Percentiles rank a stretch among this genome's conserved stretches.
Evolutionary conservation across 2,888 invertebrate species (phyloP).

Genomic region (Fragum whitleyi): DNA sequence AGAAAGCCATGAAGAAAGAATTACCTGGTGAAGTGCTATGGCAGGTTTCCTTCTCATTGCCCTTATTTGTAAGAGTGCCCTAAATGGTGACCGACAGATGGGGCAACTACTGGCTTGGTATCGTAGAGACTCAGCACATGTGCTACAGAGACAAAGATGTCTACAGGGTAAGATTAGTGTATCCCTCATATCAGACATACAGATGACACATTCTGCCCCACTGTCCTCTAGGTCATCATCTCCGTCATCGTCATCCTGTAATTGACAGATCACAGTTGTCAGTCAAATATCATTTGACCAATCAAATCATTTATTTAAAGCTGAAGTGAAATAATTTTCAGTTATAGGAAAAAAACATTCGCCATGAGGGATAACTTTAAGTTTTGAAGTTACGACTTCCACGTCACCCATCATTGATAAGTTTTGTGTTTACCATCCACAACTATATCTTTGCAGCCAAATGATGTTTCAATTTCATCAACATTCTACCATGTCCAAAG

Average conservation of each 20-base stretch:
- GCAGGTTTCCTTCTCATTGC: constrained; percentile 91
- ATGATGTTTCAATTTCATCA: too few species aligned
- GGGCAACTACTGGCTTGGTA: constrained; percentile 98
- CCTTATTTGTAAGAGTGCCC: constrained; percentile 97
- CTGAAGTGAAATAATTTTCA: too few species aligned
- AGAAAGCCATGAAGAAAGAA: too few species aligned
- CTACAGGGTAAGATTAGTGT: constrained; percentile 98
- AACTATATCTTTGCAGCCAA: too few species aligned
- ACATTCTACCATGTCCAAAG: too few species aligned
- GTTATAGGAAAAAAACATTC: too few species aligned
- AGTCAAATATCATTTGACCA: background rate
- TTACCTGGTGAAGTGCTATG: constrained; percentile 67
- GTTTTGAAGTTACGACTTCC: too few species aligned
- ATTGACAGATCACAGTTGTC: background rate
- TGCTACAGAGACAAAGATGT: constrained; percentile 98
- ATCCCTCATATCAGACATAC: constrained; percentile 99
- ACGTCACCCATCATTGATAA: too few species aligned
- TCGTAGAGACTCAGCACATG: constrained; percentile 97
- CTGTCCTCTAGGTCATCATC: constrained; percentile 84
- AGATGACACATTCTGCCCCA: constrained; percentile 99
- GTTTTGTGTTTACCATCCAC: too few species aligned
- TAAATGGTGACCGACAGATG: constrained; percentile 99
- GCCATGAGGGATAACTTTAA: too few species aligned
- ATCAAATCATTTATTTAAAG: too few species aligned
- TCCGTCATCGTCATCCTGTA: constrained; percentile 71